These are phyloP conservation scores for Ormyrus labotus DNA, from an alignment of 2,888 invertebrate species.

Conservation along the genomic window DNA sequence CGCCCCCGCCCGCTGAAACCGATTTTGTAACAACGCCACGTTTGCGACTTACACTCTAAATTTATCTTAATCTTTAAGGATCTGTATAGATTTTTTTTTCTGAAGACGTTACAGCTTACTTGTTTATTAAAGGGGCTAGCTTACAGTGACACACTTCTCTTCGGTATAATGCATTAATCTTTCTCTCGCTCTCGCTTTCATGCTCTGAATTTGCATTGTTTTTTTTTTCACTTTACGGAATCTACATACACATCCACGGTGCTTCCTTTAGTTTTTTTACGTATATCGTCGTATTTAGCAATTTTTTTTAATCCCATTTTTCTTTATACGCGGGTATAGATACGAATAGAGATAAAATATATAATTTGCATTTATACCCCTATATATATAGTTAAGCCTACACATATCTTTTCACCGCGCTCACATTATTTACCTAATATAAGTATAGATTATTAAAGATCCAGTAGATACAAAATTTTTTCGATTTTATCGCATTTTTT, in stretches of 20 bases:
- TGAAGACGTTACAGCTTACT: slow-evolving; percentile 63
- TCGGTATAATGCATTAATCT: slow-evolving; percentile 32
- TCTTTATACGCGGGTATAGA: slow-evolving; percentile 67
- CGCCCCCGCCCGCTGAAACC: slow-evolving; percentile 68
- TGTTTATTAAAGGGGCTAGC: slow-evolving; percentile 64
- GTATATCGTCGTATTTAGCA: slow-evolving; percentile 45
- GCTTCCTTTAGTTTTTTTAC: slow-evolving; percentile 56
- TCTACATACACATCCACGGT: slow-evolving; percentile 66
- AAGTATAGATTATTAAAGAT: slow-evolving; percentile 60
- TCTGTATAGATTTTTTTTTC: slow-evolving; percentile 59
- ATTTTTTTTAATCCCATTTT: slow-evolving; percentile 54
- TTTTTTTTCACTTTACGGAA: slow-evolving; percentile 59
- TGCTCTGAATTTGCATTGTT: slow-evolving; percentile 46
- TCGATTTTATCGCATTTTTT: slow-evolving; percentile 42
- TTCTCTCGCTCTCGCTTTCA: slow-evolving; percentile 59
- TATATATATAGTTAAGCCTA: slow-evolving; percentile 61
- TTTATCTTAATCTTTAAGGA: slow-evolving; percentile 63
- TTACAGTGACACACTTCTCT: slow-evolving; percentile 62
- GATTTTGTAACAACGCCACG: slow-evolving; percentile 63
- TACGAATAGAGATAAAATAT: slow-evolving; percentile 74
- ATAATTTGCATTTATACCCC: slow-evolving; percentile 66
- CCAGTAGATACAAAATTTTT: slow-evolving; percentile 61
- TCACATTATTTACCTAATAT: slow-evolving; percentile 58
- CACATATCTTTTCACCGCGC: slow-evolving; percentile 58
- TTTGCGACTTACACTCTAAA: slow-evolving; percentile 63